Evolutionary conservation across 2,888 invertebrate species (phyloP), one percentile per base, ranked within the genome.

Genomic region (Tetheella fluctuosa): DNA sequence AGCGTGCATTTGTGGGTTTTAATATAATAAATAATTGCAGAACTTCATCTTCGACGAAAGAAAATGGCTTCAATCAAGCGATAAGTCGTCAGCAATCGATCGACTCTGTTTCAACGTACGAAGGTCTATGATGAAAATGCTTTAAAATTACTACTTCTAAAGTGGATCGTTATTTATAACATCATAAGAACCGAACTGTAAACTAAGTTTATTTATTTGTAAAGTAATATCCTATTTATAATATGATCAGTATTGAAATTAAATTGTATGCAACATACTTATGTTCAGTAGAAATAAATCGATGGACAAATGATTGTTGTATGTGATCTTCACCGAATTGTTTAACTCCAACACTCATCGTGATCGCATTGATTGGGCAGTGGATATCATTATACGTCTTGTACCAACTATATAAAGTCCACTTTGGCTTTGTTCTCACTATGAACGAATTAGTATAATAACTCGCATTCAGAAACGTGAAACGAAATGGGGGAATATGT

Each of bases 11-110:
- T 34, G 34, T 34, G 10, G 34, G 1, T 3, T 12, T 34, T 12
- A 34, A 37, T 37, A 17, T 56, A 62, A 60, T 64, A 4, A 42
- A n/a, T 23, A 25, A 28, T 85, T 86, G 39, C 86, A 91, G 92
- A 30, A 87, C 79, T 23, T 91, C 92, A 2, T 91, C 92, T 2
- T 83, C 86, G 4, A 74, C 77, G 15, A 86, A 77, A 68, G 90
- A 89, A 60, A 90, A 89, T 64, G 87, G 89, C 34, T 64, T 84
- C 0, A 85, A 81, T 62, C 77, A 83, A 63, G 64, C 74, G 1
- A 23, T 81, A 23, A 76, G 73, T 28, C 80, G 79, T 12, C 82
- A 83, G 61, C 77, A 80, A 55, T 80, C 82, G 25, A 75, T 61
- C 39, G 83, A 83, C 17, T 79, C 83, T 0, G 67, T 72, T 30